These are phyloP conservation scores for Xestia sexstrigata DNA, from an alignment of 2,888 invertebrate genomes.

Conservation along the genomic window DNA sequence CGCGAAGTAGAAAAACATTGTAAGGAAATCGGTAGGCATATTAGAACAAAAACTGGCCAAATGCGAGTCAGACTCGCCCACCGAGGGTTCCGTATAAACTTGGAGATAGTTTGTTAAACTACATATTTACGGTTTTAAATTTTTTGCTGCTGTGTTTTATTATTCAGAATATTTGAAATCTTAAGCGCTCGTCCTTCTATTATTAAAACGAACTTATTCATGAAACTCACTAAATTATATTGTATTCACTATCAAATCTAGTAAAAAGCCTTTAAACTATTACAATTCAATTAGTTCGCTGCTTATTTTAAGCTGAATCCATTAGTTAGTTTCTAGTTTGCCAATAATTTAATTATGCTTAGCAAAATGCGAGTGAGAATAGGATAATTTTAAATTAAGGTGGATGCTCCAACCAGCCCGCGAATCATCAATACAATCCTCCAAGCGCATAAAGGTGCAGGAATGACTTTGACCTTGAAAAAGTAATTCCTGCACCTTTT, in stretches of 20 bases:
- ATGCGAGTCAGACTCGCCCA: no score
- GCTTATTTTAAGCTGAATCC: constrained; percentile 4
- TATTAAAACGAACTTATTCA: neutral
- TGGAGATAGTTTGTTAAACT: no score
- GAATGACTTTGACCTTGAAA: no score
- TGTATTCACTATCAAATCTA: constrained; percentile 16
- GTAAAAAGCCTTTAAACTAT: neutral
- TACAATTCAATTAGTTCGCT: constrained; percentile 15
- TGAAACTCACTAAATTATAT: neutral
- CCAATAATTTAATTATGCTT: constrained; percentile 4
- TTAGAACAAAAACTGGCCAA: neutral
- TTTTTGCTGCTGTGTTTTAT: neutral
- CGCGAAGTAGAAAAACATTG: neutral
- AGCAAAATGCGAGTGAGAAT: neutral
- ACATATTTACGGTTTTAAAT: no score
- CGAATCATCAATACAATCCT: no score
- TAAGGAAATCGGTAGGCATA: neutral
- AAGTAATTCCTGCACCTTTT: no score
- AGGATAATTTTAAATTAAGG: neutral
- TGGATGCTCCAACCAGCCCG: no score
- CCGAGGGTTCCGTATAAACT: no score
- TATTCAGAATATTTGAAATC: neutral
- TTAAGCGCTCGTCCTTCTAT: neutral
- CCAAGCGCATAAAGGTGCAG: no score
- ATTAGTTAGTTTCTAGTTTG: constrained; percentile 19